Evolutionary conservation across 1,140 invertebrate species (phyloP).

Genomic region (Meloidogyne chitwoodi): DNA sequence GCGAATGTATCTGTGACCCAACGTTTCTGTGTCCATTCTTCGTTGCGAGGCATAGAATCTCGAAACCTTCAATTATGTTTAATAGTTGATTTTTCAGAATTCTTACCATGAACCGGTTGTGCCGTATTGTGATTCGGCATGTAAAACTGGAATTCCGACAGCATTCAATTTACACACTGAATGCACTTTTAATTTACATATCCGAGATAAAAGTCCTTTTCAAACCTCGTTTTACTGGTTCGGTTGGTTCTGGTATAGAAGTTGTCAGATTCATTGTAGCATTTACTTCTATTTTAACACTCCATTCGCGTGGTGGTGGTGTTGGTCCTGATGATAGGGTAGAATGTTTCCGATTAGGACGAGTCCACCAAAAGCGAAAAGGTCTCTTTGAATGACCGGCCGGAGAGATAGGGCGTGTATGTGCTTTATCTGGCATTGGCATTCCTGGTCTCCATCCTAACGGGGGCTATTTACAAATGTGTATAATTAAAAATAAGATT

Average conservation of each 20-base stretch:
- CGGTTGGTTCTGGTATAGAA: background rate
- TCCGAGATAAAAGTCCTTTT: too few species aligned
- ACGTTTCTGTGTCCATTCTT: slow-evolving; percentile 39
- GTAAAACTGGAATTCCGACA: slow-evolving; percentile 57
- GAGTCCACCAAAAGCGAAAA: slow-evolving; percentile 20
- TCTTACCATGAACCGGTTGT: slow-evolving; percentile 51
- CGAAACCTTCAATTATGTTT: slow-evolving; percentile 30
- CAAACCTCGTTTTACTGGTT: slow-evolving; percentile 27
- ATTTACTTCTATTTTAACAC: background rate
- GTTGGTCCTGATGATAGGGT: slow-evolving; percentile 5
- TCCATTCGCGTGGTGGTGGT: background rate
- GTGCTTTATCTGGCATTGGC: slow-evolving; percentile 50
- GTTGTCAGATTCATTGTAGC: background rate
- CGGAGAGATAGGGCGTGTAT: slow-evolving; percentile 43
- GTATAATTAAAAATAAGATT: background rate
- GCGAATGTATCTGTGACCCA: slow-evolving; percentile 59
- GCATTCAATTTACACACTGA: slow-evolving; percentile 50
- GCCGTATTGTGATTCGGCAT: slow-evolving; percentile 59
- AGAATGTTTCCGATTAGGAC: slow-evolving; percentile 8
- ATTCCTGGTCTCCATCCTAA: slow-evolving; percentile 55
- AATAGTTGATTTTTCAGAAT: background rate
- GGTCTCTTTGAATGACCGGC: slow-evolving; percentile 7
- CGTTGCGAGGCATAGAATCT: slow-evolving; percentile 40
- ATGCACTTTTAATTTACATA: background rate
- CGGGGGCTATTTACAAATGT: slow-evolving; percentile 34